Conservation (phyloP, 2,797 vertebrate species). For the Pangasius krempfi region DNA sequence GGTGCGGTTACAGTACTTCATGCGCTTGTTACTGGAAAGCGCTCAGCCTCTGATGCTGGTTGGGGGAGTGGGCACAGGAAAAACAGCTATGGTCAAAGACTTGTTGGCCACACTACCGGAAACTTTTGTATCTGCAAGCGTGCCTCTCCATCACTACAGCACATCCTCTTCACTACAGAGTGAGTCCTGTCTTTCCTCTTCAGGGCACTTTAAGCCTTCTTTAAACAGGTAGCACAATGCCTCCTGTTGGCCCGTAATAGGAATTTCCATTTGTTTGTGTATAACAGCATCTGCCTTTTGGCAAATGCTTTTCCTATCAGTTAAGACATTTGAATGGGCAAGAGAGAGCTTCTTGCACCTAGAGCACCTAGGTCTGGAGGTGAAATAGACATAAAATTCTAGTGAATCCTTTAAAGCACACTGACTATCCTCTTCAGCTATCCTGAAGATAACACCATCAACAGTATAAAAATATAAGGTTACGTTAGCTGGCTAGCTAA, state of each 20-base stretch:
- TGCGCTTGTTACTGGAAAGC: conserved; percentile 78
- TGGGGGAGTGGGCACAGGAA: conserved; percentile 80
- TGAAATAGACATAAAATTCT: background rate
- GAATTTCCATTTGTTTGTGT: conserved; percentile 6
- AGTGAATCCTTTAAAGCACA: background rate
- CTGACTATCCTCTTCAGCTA: no score
- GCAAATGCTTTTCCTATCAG: no score
- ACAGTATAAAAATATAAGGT: background rate
- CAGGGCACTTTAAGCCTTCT: background rate
- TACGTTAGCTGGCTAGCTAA: background rate
- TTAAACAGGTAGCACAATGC: conserved; percentile 36
- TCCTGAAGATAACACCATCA: background rate
- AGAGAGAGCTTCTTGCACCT: background rate
- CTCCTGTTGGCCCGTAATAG: conserved; percentile 31
- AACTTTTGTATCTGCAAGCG: conserved; percentile 70
- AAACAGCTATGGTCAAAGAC: conserved; percentile 75
- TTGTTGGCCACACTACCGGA: conserved; percentile 75
- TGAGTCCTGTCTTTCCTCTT: conserved; percentile 65
- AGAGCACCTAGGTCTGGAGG: no score
- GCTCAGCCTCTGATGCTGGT: conserved; percentile 81
- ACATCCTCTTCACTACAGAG: conserved; percentile 79
- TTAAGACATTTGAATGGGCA: background rate
- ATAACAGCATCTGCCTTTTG: background rate
- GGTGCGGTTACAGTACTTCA: conserved; percentile 75
- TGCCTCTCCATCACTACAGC: conserved; percentile 81